Percentiles rank a stretch among this genome's conserved stretches.
Evolutionary conservation across 2,797 vertebrate species (phyloP).

Genomic region (Saxicola maurus): DNA sequence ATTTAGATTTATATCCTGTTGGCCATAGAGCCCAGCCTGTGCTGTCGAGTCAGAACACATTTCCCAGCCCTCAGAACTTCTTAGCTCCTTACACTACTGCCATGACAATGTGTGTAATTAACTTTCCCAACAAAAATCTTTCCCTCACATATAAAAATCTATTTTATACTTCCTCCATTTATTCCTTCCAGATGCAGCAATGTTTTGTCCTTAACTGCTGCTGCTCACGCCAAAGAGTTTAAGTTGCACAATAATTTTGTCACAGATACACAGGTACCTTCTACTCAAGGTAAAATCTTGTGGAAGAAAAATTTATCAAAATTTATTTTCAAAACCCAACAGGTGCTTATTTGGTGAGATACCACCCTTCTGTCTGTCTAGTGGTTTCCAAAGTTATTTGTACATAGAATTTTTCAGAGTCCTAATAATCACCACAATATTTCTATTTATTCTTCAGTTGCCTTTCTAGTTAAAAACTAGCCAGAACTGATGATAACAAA

Average conservation of each 20-base stretch:
- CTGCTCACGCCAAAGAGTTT: background rate
- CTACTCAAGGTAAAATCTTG: background rate
- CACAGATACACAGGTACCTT: background rate
- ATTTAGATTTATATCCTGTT: background rate
- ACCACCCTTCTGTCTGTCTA: background rate
- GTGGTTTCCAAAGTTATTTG: background rate
- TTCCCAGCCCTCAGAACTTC: background rate
- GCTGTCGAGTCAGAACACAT: rapidly evolving
- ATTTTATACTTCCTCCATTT: background rate
- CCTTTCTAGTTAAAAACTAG: background rate
- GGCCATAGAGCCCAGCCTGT: background rate
- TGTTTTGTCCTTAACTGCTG: background rate
- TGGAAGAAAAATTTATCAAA: background rate
- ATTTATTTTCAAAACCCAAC: background rate
- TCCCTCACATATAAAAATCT: background rate
- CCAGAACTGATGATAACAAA: background rate
- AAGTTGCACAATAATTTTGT: background rate
- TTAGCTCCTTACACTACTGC: background rate
- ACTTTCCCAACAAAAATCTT: background rate
- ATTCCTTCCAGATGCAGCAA: background rate
- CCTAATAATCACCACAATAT: background rate
- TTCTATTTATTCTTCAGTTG: background rate
- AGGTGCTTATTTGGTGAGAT: background rate
- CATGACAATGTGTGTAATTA: background rate
- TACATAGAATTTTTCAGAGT: background rate